Base-by-base conservation (phyloP, 2,888 invertebrate species). In the Acrobasis suavella region DNA sequence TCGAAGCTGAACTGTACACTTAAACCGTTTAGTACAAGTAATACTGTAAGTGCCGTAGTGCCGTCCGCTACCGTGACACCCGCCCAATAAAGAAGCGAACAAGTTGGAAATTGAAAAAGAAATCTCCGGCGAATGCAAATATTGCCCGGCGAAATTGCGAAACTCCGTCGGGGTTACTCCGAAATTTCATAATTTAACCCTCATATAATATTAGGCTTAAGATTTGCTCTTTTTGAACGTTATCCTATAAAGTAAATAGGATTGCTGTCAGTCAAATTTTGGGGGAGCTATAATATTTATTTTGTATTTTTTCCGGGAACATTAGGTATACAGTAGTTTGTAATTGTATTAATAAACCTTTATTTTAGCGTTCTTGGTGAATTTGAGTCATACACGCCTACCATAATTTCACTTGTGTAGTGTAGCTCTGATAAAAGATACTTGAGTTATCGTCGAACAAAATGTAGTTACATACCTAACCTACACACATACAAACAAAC, bases 31-130 rank as follows among this genome's bases (percentile, higher is more conserved):
- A 52, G 15, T 14, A 42, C 42, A 42, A 56, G 56, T 14, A 42
- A 56, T 42, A 56, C 42, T 56, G 42, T 56, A 56, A 22, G 49
- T 60, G 32, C 58, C 46, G 7, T 55, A 38, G 39, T 49, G 12
- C 37, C 67, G 67, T 69, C 68, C 66, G 64, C 58, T 63, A 65
- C 62, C 64, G 67, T 73, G 76, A 72, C 75, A 74, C 72, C 70
- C 65, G 67, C 67, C 69, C 77, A 78, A 81, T 81, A 82, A 80
- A 79, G 72, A 71, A 63, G 66, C 74, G 74, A 54, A 76, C 76
- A 81, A 81, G 73, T 80, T 79, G 68, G 73, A 77, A 81, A 83
- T 82, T 83, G 81, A 77, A 83, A 81, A 83, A 82, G 82, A 78
- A 83, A 81, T 78, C 76, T 69, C 67, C 72, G 46, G 55, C 46